Conservation (phyloP, 2,113 vertebrate genomes). For the Ornithorhynchus anatinus region DNA sequence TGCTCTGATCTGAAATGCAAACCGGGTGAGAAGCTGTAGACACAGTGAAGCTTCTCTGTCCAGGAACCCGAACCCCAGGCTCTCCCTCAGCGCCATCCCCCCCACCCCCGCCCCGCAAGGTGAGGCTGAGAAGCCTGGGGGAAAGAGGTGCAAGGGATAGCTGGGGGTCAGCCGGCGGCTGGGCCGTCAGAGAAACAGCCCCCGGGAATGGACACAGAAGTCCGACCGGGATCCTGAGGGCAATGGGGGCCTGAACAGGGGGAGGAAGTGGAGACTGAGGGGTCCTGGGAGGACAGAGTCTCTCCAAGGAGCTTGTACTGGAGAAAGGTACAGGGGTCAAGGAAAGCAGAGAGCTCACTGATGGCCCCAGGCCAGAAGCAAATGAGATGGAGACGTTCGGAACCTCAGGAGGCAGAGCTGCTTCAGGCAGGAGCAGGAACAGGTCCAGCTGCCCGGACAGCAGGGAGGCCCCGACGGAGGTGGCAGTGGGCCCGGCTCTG, state of each 20-base stretch:
- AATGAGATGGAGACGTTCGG: background rate
- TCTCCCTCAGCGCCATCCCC: too few relatives aligned
- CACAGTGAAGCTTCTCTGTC: background rate
- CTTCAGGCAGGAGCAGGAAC: too few relatives aligned
- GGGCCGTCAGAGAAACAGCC: background rate
- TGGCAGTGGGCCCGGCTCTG: background rate
- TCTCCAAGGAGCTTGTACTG: too few relatives aligned
- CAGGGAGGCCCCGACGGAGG: background rate
- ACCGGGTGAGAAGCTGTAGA: background rate
- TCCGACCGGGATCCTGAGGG: background rate
- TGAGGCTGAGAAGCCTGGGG: background rate
- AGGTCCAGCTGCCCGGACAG: background rate
- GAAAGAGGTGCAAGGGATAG: background rate
- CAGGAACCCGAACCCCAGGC: rapidly evolving
- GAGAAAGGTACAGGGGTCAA: background rate
- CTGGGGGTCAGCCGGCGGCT: background rate
- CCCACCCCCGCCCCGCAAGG: too few relatives aligned
- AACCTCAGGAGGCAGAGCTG: background rate
- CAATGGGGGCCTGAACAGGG: background rate
- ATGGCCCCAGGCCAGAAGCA: background rate
- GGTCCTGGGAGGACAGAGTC: rapidly evolving
- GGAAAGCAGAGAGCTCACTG: too few relatives aligned
- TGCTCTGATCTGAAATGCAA: slow-evolving; percentile 77
- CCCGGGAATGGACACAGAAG: background rate
- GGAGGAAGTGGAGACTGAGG: background rate